Evolutionary conservation across 2,797 vertebrate genomes (phyloP).

Genomic region (Merluccius polli): DNA sequence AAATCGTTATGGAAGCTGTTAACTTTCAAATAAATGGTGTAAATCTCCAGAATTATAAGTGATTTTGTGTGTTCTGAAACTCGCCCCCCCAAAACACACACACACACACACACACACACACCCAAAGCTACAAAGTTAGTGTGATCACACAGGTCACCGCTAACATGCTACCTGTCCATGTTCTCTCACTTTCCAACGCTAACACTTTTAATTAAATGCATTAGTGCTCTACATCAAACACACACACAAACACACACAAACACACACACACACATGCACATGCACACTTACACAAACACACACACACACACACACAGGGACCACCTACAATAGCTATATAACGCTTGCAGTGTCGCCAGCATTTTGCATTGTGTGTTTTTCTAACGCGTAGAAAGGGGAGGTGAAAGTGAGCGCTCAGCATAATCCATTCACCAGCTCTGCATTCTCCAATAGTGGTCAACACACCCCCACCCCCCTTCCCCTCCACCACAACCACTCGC

Average conservation of each 20-base stretch:
- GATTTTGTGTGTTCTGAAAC: background rate
- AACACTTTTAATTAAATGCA: constrained; percentile 1
- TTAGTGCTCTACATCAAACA: background rate
- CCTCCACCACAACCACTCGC: background rate
- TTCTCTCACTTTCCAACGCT: constrained; percentile 1
- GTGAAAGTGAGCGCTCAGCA: constrained; percentile 67
- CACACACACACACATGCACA: constrained; percentile 23
- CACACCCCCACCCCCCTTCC: constrained; percentile 30
- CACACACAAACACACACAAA: background rate
- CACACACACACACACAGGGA: constrained; percentile 22
- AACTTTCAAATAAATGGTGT: background rate
- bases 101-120: constrained; percentile 26
- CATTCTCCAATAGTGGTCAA: constrained; percentile 39
- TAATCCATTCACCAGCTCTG: constrained; percentile 66
- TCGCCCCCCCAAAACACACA: background rate
- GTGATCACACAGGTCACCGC: background rate
- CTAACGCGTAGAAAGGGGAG: constrained; percentile 66
- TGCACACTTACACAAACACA: constrained; percentile 16
- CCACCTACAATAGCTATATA: constrained; percentile 56
- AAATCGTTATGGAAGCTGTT: background rate
- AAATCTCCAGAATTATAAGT: background rate
- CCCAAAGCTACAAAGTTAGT: background rate
- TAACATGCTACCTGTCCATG: background rate
- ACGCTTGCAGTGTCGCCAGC: constrained; percentile 57
- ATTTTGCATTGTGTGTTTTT: constrained; percentile 72